These are phyloP conservation scores for Lophotriccus pileatus DNA, from an alignment of 2,797 vertebrate species.

Conservation along the genomic window DNA sequence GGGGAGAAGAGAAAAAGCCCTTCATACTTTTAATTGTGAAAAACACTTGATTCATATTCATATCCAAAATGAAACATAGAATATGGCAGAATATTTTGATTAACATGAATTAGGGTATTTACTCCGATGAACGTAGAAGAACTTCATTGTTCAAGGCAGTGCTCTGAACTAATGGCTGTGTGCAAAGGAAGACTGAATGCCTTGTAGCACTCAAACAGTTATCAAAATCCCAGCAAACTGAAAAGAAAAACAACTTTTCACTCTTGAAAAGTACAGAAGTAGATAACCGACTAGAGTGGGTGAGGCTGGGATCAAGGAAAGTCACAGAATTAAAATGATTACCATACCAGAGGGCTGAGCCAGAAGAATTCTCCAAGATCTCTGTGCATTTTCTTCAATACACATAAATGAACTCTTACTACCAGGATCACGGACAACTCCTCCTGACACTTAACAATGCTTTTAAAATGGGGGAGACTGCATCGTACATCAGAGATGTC, in stretches of 20 bases:
- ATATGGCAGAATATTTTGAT: not conserved
- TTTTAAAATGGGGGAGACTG: not conserved
- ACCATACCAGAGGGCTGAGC: not conserved
- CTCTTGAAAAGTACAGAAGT: not conserved
- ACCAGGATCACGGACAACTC: not conserved
- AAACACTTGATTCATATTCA: accelerated
- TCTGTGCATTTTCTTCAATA: not conserved
- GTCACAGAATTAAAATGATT: not conserved
- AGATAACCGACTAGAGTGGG: not conserved
- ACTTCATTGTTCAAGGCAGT: not conserved
- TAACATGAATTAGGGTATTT: not conserved
- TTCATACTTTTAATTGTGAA: not conserved
- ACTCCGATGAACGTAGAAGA: not conserved
- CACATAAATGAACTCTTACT: not conserved
- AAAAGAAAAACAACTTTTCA: not conserved
- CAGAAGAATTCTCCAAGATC: not conserved
- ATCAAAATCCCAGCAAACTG: not conserved
- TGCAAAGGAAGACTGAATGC: not conserved
- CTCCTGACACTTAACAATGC: not conserved
- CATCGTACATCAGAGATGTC: not conserved
- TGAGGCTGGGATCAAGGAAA: not conserved
- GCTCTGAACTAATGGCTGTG: not conserved
- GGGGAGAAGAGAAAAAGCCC: not conserved
- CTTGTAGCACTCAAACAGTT: not conserved
- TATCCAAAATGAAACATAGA: not conserved